phyloP scores from a whole-genome alignment of 2,888 invertebrate genomes.

The Melitaea athalia region DNA sequence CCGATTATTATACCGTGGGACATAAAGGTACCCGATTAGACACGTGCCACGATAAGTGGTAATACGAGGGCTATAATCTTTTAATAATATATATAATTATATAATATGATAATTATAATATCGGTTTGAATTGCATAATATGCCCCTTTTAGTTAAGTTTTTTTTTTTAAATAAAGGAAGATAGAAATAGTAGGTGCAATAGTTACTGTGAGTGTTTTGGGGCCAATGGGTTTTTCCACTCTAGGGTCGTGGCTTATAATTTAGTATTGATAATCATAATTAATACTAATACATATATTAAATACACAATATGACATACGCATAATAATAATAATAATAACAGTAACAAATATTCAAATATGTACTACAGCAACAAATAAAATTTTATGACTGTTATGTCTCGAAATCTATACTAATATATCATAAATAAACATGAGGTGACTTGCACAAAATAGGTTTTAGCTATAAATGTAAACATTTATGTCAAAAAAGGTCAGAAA shows the following conservation, averaged over 20 bases:
- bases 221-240: no score
- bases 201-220: no score
- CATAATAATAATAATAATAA: no score
- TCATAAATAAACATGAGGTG: neutral
- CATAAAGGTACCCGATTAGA: slow-evolving; percentile 22
- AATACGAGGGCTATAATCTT: slow-evolving; percentile 21
- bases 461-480: neutral
- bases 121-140: neutral
- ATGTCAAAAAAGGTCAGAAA: neutral
- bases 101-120: slow-evolving; percentile 11
- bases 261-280: no score
- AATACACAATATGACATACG: no score
- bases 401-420: no score
- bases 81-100: no score
- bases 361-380: no score
- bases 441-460: neutral
- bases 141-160: neutral
- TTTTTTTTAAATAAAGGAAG: neutral
- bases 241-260: no score
- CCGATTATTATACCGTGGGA: slow-evolving; percentile 30
- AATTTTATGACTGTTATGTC: neutral
- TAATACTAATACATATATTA: no score
- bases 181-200: no score
- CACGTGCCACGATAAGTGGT: slow-evolving; percentile 30
- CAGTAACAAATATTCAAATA: no score